Conservation (phyloP, 2,113 vertebrate species). For the Platycercus adscitus region DNA sequence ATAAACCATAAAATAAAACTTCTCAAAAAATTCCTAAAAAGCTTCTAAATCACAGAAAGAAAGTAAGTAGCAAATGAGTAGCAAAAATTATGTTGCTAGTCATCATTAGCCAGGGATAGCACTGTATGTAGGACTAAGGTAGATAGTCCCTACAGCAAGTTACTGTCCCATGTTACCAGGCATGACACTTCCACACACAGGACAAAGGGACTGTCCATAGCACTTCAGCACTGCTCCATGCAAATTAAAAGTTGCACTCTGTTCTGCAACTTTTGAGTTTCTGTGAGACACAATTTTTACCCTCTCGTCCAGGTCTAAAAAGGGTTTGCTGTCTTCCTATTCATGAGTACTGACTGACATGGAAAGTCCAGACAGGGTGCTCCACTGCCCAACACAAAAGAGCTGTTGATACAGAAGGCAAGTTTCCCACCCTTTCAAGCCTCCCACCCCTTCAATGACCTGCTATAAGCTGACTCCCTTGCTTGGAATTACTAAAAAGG, state of each 20-base stretch:
- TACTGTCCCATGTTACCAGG: not conserved
- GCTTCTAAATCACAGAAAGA: not conserved
- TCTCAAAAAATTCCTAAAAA: not conserved
- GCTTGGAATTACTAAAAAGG: not conserved
- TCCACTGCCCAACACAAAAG: not conserved
- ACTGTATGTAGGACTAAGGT: not conserved
- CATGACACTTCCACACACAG: accelerated
- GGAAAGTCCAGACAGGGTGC: not conserved
- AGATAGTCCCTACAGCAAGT: not conserved
- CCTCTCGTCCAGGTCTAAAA: not conserved
- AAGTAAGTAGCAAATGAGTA: not conserved
- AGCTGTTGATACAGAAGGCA: not conserved
- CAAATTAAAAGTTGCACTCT: accelerated
- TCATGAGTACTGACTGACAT: not conserved
- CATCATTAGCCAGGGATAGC: not conserved
- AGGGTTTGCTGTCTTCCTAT: not conserved
- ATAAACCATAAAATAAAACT: not conserved
- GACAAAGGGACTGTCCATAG: accelerated
- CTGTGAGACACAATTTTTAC: not conserved
- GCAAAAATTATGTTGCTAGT: not conserved
- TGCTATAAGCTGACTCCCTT: not conserved
- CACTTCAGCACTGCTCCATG: not conserved
- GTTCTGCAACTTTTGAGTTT: not conserved
- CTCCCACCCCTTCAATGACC: not conserved
- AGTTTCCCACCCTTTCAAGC: not conserved